Base-by-base conservation (phyloP, 2,797 vertebrate species). In the Ispidina lecontei region DNA sequence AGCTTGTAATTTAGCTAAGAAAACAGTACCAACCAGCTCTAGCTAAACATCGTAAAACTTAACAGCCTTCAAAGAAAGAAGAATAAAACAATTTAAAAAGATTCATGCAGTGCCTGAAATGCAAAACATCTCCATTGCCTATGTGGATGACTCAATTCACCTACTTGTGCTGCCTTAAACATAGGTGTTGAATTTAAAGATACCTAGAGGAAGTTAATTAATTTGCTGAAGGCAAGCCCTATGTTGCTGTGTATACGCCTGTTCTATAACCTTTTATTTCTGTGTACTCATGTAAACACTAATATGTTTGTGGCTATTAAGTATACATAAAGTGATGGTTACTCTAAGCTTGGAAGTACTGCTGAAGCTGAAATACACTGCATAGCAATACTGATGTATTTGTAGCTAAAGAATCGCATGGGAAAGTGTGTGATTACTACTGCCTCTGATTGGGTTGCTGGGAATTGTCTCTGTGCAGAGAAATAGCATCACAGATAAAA, bases 231-330 rank as follows among this genome's bases (percentile, higher is more conserved):
- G 69, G 91, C 87, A 73, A 51, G 29, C 14, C n/a, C 19, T 72
- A 4, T 1, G 4, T 64, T 81, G 47, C 80, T 84, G n/a, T 60
- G 20, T 86, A 21, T 67, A 43, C 16, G 60, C 56, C 44, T 91
- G 31, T 84, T 93, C 64, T 82, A 5, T 56, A 82, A 82, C 80
- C 77, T 91, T 63, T 79, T 54, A 78, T 88, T 90, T 91, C 31
- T 75, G 28, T 49, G 47, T 79, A 18, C 60, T 87, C 44, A 5
- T 70, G 52, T 93, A 93, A 95, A 90, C 83, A 22, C 35, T 70
- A 63, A 31, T 5, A 4, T 15, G 28, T 44, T 79, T 82, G 86
- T 79, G 71, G 71, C 65, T 90, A 59, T 76, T 43, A 70, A 44
- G 20, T 68, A 20, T 64, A 18, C 39, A 5, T 91, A 39, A 91